Base-by-base conservation (phyloP, 2,888 invertebrate genomes). In the Choreutis nemorana region DNA sequence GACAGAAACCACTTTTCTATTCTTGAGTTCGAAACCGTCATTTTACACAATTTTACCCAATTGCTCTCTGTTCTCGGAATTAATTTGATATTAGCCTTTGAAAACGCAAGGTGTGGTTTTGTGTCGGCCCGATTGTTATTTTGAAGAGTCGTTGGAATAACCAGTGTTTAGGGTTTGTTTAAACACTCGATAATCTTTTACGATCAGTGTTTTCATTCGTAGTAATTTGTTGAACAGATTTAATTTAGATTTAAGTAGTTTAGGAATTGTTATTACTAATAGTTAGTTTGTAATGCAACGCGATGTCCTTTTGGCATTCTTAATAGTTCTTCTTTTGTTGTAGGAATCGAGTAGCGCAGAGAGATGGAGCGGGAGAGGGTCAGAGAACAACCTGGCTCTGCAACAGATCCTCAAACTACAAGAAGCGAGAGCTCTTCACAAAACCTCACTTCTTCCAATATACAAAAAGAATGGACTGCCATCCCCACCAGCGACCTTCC, bases 341-440 rank as follows among this genome's bases (percentile, higher is more conserved):
- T 81, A 93, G 92, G 91, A 92, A 80, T 84, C 91, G 49, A 85
- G 86, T 64, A 84, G 89, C 56, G 83, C 93, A 70, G 92, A 93
- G 81, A 86, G 89, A 82, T 94, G 94, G 94, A 87, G 87, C 54
- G 88, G 93, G 59, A 89, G 90, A 61, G 90, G 89, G 48, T 90
- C 94, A 63, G 94, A 95, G 75, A 94, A 95, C 81, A 90, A 90
- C 59, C 83, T 94, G 75, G 92, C 94, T 45, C 83, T 95, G 44
- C 93, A 94, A 66, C 94, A 95, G 77, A 94, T 95, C 66, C 86
- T 94, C 50, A 85, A 93, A 50, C 91, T 94, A 53, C 90, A 90
- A 54, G 93, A 93, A 81, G 94, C 94, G 37, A 86, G 92, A 63
- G 89, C 91, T 46, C 56, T 73, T 8, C 72, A 77, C 59, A 73